Evolutionary conservation across 2,888 invertebrate species (phyloP).

Genomic region (Steinernema scapterisci): DNA sequence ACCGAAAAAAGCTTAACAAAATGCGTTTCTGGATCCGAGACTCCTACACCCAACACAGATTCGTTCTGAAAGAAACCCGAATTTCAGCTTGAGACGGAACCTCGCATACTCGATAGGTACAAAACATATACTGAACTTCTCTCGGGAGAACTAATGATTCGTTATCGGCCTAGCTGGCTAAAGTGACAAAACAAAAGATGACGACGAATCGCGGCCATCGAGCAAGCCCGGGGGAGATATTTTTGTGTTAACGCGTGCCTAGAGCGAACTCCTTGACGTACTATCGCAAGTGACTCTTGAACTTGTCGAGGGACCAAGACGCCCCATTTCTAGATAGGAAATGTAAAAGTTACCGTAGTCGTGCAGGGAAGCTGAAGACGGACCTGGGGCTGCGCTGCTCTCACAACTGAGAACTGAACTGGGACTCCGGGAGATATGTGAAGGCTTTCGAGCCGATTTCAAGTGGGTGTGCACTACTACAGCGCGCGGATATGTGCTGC

Average conservation of each 20-base stretch:
- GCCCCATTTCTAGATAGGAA: neutral
- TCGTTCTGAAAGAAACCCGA: constrained; percentile 9
- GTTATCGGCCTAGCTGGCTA: constrained; percentile 3
- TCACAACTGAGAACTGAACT: constrained; percentile 2
- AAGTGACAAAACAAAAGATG: constrained; percentile 15
- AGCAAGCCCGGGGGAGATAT: constrained; percentile 11
- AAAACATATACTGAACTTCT: constrained; percentile 3
- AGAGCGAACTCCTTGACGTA: constrained; percentile 25
- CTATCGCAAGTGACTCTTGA: constrained; percentile 27
- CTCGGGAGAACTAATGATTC: neutral
- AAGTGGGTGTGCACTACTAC: constrained; percentile 28
- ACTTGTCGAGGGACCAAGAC: neutral
- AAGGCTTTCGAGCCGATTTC: constrained; percentile 22
- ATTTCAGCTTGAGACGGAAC: neutral
- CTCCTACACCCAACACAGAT: constrained; percentile 5
- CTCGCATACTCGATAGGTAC: neutral
- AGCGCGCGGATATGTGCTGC: constrained; percentile 27
- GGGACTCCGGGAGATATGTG: constrained; percentile 26
- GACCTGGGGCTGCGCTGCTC: neutral
- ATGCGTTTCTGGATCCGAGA: constrained; percentile 8
- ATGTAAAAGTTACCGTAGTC: constrained; percentile 27
- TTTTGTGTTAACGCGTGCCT: constrained; percentile 31
- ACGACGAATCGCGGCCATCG: constrained; percentile 30
- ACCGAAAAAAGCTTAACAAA: neutral
- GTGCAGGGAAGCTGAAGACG: constrained; percentile 9